A percentile compares a stretch with the other conserved stretches of the same genome.
Evolutionary conservation across 2,797 vertebrate species (phyloP).

Genomic region (Lagocephalus sceleratus): DNA sequence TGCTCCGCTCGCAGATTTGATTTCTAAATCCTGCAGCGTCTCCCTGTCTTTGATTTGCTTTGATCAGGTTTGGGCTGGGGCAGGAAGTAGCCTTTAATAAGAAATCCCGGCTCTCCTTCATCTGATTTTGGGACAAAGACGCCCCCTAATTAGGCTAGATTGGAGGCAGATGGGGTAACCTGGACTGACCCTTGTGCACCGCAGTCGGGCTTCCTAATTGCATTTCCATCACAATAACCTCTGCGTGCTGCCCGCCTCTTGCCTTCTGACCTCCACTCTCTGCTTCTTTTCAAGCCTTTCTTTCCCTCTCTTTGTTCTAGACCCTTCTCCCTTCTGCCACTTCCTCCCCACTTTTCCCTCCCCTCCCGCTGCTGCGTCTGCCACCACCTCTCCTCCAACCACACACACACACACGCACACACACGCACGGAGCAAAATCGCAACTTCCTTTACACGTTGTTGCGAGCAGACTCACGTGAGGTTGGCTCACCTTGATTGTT

Average conservation of each 20-base stretch:
- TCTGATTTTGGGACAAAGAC: conserved; percentile 79
- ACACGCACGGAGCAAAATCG: conserved; percentile 34
- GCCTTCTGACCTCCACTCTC: conserved; percentile 75
- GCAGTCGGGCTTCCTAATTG: conserved; percentile 77
- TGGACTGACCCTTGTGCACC: conserved; percentile 72
- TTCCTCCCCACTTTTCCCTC: conserved; percentile 51
- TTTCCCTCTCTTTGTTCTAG: conserved; percentile 67
- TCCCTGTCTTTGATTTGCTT: conserved; percentile 65
- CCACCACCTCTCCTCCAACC: conserved; percentile 20
- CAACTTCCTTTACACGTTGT: conserved; percentile 47
- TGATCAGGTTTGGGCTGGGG: conserved; percentile 53
- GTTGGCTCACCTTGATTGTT: conserved; percentile 91
- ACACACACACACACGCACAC: background rate
- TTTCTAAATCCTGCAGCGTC: conserved; percentile 54
- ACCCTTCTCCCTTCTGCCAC: conserved; percentile 61
- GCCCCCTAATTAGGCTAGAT: conserved; percentile 78
- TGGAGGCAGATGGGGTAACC: conserved; percentile 83
- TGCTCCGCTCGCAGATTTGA: conserved; percentile 50
- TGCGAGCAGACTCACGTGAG: background rate
- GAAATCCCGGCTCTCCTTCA: conserved; percentile 61
- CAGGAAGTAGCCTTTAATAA: conserved; percentile 67
- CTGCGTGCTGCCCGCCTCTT: conserved; percentile 72
- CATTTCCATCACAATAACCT: conserved; percentile 86
- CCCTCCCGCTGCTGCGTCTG: conserved; percentile 73
- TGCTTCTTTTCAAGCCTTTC: conserved; percentile 62